Evolutionary conservation across 2,888 invertebrate genomes (phyloP), one percentile per base, ranked within the genome.

Genomic region (Phyllotreta cruciferae): DNA sequence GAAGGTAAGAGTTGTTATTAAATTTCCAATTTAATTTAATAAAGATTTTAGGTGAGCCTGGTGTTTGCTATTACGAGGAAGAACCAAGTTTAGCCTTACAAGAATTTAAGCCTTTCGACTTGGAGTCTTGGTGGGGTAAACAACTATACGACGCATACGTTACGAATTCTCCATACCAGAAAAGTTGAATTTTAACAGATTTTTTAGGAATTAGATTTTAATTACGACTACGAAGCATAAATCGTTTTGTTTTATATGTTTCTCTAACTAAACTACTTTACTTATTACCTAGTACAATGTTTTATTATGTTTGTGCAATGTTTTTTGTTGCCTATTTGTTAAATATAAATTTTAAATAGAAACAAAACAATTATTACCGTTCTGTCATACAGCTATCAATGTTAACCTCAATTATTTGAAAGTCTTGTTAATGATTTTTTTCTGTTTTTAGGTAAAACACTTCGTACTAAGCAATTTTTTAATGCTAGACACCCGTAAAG

Each of bases 81-180:
- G 88, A 88, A 62, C 90, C 90, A 7, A 90, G 88, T 77, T 84
- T 88, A 39, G 44, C 60, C 6, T 83, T 92, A 55, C 86, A 87
- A 73, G 92, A 93, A 81, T 95, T 94, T 80, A 91, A 93, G 76
- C 92, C 94, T 13, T 94, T 94, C 77, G 94, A 95, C 83, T 84
- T 95, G 76, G 94, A 94, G 79, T 89, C 91, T 39, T 94, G 93
- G 91, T 94, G 94, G 93, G 93, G 93, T 66, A 91, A 92, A 78
- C 85, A 94, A 69, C 83, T 92, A 67, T 92, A 90, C 83, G 24
- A 24, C 24, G 91, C 92, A 75, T 92, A 91, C 80, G 91, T 93
- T 79, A 93, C 93, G 62, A 92, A 90, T 80, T 92, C 92, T 66
- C 73, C 73, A 35, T 77, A 75, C 61, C 65, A 67, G 71, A 69